Evolutionary conservation across 2,797 vertebrate genomes (phyloP).

Genomic region (Cynodonichthys magdalenae): DNA sequence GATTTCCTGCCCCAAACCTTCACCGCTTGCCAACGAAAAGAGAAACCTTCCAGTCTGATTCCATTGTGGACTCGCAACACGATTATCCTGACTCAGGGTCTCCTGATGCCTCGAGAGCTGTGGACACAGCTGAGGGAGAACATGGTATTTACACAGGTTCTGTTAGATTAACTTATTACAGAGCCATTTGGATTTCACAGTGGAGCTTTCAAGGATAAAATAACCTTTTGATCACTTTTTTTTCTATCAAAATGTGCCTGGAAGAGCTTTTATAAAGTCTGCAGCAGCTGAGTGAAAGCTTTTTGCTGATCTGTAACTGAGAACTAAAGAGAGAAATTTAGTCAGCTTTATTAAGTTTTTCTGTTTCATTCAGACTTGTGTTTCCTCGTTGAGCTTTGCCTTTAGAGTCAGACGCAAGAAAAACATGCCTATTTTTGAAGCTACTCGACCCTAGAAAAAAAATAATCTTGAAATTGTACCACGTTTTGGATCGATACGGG

Average conservation of each 20-base stretch:
- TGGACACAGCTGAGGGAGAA: constrained; percentile 23
- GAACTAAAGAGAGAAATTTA: not conserved
- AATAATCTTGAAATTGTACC: not conserved
- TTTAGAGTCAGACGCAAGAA: no score
- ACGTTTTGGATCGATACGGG: not conserved
- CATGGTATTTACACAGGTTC: constrained; percentile 7
- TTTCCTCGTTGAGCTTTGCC: not conserved
- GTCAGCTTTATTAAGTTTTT: not conserved
- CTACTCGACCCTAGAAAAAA: no score
- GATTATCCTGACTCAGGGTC: constrained; percentile 69
- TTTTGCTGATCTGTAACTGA: not conserved
- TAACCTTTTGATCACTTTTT: not conserved
- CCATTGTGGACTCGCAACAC: constrained; percentile 53
- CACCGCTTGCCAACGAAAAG: constrained; percentile 74
- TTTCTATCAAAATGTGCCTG: not conserved
- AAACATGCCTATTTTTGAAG: no score
- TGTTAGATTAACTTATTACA: not conserved
- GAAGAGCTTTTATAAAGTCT: not conserved
- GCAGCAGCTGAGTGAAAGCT: not conserved
- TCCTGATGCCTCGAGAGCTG: constrained; percentile 32
- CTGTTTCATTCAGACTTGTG: not conserved
- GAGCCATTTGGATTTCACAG: not conserved
- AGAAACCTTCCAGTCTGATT: constrained; percentile 66
- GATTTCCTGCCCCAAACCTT: constrained; percentile 74
- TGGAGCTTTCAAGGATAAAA: not conserved